A percentile compares a stretch with the other conserved stretches of the same genome.
Evolutionary conservation across 1,140 invertebrate genomes (phyloP).

Genomic region (Bilobella aurantiaca): DNA sequence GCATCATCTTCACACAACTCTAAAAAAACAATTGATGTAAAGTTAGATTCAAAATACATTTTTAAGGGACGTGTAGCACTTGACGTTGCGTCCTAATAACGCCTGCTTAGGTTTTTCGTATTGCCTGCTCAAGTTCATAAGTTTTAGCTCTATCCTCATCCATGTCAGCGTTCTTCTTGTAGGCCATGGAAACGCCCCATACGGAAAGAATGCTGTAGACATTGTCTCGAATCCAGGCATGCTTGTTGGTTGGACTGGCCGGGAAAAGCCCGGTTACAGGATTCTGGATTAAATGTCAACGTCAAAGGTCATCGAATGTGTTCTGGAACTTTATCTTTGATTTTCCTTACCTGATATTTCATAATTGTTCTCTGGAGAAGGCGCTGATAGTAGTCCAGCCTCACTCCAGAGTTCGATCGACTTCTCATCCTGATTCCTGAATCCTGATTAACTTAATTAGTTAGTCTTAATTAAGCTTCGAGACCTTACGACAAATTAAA

Average conservation of each 20-base stretch:
- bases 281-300: slow-evolving; percentile 50
- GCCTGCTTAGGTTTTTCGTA: not conserved
- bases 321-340: not conserved
- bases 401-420: slow-evolving; percentile 85
- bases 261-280: slow-evolving; percentile 88
- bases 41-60: too few species aligned
- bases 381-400: slow-evolving; percentile 87
- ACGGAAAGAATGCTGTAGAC: slow-evolving; percentile 92
- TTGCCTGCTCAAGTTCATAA: slow-evolving; percentile 93
- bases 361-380: slow-evolving; percentile 85
- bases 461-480: too few species aligned
- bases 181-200: slow-evolving; percentile 96
- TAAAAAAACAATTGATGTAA: slow-evolving; percentile 27
- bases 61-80: too few species aligned
- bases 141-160: slow-evolving; percentile 97
- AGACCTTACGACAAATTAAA: too few species aligned
- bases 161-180: slow-evolving; percentile 95
- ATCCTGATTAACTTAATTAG: too few species aligned
- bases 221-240: slow-evolving; percentile 98
- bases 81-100: too few species aligned
- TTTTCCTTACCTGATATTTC: slow-evolving; percentile 57
- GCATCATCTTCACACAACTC: slow-evolving; percentile 59
- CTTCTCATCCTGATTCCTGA: slow-evolving; percentile 79
- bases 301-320: slow-evolving; percentile 5
- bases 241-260: slow-evolving; percentile 69